Base-by-base conservation (phyloP, 2,797 vertebrate genomes). In the Propithecus deckenii region DNA sequence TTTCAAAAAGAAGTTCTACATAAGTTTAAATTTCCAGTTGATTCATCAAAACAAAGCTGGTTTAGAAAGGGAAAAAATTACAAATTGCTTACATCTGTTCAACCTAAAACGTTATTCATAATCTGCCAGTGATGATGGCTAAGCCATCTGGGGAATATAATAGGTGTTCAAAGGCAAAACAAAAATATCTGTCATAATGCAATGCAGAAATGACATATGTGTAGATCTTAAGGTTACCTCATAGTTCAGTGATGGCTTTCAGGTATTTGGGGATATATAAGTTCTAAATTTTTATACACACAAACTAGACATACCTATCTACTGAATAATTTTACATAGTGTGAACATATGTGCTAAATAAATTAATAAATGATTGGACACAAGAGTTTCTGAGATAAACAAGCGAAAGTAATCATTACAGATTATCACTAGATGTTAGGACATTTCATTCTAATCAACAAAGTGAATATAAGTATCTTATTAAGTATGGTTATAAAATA, bases 41-140 rank as follows among this genome's bases (percentile, higher is more conserved):
- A 96, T 89, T 97, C 95, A 97, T 97, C 95, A 91, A 96, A 97
- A 96, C 89, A 95, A 97, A 97, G 87, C 91, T 97, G 72, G 96
- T 90, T 93, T 75, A 96, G 57, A 96, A 97, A 97, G 69, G 91
- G 84, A 88, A 81, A 96, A 94, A 96, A 83, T 79, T 75, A 92
- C 90, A 97, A 96, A 94, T 95, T 96, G 46, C 89, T 89, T 90
- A 88, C 89, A 96, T 96, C 85, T 97, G 91, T 94, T 97, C 93
- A 75, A 94, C 78, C 65, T 95, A 92, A 97, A 96, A 95, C 89
- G 90, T 76, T 79, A 95, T 92, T 97, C 91, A 92, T 95, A 95
- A 94, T 95, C 85, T 95, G 61, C 43, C 67, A 69, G 52, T 43
- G 72, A 83, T 92, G 93, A 92, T 78, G 75, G 78, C 52, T 95